Conservation (phyloP, 2,113 vertebrate genomes). For the Stegostoma tigrinum region DNA sequence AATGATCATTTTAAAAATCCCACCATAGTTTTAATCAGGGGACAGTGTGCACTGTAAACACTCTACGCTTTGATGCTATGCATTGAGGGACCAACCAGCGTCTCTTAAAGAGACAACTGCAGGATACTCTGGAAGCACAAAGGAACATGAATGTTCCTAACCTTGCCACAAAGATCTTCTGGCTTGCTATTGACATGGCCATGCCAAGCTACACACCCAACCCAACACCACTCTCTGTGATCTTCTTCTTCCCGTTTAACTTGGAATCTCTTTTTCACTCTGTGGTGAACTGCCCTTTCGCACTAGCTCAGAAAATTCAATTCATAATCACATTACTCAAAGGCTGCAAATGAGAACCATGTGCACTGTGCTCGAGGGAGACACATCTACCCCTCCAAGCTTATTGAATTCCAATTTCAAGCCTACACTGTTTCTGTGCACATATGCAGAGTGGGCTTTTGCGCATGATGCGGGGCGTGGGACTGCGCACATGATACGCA, state of each 20-base stretch:
- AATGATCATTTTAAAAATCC: not conserved
- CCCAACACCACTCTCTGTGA: not conserved
- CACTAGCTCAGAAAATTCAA: not conserved
- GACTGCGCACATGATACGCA: too few species aligned
- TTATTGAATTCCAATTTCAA: too few species aligned
- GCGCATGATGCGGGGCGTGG: too few species aligned
- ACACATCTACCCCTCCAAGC: too few species aligned
- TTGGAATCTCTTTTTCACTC: not conserved
- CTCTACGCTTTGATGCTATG: not conserved
- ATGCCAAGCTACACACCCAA: not conserved
- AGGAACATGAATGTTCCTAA: not conserved
- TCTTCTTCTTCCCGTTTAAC: not conserved
- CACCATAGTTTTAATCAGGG: not conserved
- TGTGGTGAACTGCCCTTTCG: not conserved
- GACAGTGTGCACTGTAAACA: not conserved
- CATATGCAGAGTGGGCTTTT: too few species aligned
- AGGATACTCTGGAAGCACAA: not conserved
- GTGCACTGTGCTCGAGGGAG: too few species aligned
- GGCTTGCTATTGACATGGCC: not conserved
- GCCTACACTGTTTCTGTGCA: too few species aligned
- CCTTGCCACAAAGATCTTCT: not conserved
- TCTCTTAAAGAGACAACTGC: not conserved
- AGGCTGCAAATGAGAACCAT: too few species aligned
- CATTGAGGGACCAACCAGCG: not conserved
- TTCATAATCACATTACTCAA: not conserved